These are phyloP conservation scores for Delphinapterus leucas DNA, from an alignment of 2,113 vertebrate species.

Conservation along the genomic window DNA sequence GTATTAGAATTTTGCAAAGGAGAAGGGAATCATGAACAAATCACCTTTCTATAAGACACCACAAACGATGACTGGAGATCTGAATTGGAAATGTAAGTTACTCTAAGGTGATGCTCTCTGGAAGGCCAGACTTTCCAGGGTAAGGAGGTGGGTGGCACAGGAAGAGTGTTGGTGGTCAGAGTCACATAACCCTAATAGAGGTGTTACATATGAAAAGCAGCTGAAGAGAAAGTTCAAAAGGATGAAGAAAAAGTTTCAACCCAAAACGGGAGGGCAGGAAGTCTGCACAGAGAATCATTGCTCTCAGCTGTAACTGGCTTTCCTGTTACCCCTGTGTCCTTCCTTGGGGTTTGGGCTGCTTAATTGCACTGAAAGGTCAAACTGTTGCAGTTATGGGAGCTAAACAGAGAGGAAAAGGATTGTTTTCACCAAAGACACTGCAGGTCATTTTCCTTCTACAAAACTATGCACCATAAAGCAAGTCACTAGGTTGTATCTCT, in stretches of 20 bases:
- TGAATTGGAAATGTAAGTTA: neutral
- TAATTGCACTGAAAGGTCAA: neutral
- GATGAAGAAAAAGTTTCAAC: neutral
- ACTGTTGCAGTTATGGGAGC: neutral
- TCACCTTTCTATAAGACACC: neutral
- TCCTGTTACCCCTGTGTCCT: neutral
- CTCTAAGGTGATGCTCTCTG: neutral
- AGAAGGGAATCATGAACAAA: neutral
- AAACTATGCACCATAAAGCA: neutral
- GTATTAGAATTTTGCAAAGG: neutral
- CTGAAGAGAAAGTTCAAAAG: neutral
- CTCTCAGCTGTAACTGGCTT: neutral
- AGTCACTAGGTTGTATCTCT: neutral
- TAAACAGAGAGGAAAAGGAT: neutral
- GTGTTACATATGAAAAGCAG: neutral
- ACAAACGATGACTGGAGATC: neutral
- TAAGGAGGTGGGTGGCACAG: neutral
- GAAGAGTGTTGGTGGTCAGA: neutral
- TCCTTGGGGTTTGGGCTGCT: neutral
- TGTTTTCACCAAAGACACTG: constrained; percentile 7
- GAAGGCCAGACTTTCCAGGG: neutral
- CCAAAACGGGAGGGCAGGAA: neutral
- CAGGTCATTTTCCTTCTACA: constrained; percentile 30
- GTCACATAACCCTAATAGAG: neutral
- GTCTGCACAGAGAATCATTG: neutral